A percentile compares a stretch with the other conserved stretches of the same genome.
Conservation (phyloP, 2,113 vertebrate species). For the Pipra filicauda region DNA sequence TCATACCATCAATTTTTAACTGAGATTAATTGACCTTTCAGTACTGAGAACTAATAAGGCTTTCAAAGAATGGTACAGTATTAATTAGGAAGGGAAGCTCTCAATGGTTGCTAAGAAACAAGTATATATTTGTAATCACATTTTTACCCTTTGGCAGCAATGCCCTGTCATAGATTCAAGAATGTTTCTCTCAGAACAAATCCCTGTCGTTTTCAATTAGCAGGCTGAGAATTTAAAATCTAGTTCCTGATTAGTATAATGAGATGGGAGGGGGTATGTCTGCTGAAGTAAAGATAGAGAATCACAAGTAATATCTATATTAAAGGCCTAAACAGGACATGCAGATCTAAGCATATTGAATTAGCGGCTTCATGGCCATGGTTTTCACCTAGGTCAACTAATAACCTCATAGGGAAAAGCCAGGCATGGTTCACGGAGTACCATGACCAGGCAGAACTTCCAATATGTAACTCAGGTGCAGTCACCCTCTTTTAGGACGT, state of each 20-base stretch:
- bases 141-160: constrained; percentile 24
- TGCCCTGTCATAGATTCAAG: constrained; percentile 8
- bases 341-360: not conserved
- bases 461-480: not conserved
- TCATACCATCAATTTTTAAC: constrained; percentile 22
- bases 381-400: not conserved
- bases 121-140: constrained; percentile 16
- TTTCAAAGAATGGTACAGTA: constrained; percentile 35
- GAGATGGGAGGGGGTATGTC: not conserved
- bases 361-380: not conserved
- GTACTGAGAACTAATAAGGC: not conserved
- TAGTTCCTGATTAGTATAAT: not conserved
- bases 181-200: constrained; percentile 46
- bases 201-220: not conserved
- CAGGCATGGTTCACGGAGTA: not conserved
- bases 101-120: constrained; percentile 69
- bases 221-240: not conserved
- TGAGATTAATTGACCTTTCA: constrained; percentile 40
- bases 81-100: constrained; percentile 47
- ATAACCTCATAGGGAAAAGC: not conserved
- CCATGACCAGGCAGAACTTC: not conserved
- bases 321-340: not conserved
- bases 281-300: not conserved
- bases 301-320: not conserved
- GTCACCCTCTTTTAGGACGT: not conserved